These are phyloP conservation scores for Hafferia zeledoni DNA, from an alignment of 2,797 vertebrate species.

Conservation along the genomic window DNA sequence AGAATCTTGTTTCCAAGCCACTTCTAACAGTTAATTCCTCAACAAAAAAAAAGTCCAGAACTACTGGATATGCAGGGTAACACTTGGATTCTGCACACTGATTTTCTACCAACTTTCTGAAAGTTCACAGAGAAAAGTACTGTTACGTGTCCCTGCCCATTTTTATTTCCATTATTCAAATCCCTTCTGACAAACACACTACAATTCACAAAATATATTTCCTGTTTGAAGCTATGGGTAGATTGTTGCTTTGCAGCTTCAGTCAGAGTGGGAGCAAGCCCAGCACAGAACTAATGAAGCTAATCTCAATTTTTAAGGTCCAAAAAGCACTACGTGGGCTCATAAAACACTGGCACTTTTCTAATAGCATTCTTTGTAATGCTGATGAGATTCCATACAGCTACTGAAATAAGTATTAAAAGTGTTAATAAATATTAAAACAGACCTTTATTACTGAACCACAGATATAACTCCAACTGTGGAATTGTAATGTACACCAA, in stretches of 20 bases:
- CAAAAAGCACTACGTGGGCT: background rate
- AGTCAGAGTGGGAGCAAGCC: background rate
- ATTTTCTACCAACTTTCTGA: background rate
- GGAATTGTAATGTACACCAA: background rate
- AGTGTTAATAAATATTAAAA: background rate
- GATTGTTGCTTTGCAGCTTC: background rate
- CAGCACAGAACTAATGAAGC: background rate
- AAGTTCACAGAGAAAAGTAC: background rate
- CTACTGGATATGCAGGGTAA: background rate
- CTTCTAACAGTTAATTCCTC: background rate
- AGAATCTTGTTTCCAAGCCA: background rate
- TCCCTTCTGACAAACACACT: background rate
- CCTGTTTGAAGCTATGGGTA: background rate
- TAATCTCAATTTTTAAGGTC: background rate
- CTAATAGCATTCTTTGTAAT: background rate
- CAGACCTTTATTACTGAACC: background rate
- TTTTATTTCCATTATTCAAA: background rate
- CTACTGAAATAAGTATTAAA: background rate
- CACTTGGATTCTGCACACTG: background rate
- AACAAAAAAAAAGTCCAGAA: fast-evolving
- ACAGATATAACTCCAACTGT: background rate
- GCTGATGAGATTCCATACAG: background rate
- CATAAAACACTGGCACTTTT: background rate
- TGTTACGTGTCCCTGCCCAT: background rate
- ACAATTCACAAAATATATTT: background rate